Conservation (phyloP, 2,888 invertebrate genomes). For the Pristionchus mayeri region DNA sequence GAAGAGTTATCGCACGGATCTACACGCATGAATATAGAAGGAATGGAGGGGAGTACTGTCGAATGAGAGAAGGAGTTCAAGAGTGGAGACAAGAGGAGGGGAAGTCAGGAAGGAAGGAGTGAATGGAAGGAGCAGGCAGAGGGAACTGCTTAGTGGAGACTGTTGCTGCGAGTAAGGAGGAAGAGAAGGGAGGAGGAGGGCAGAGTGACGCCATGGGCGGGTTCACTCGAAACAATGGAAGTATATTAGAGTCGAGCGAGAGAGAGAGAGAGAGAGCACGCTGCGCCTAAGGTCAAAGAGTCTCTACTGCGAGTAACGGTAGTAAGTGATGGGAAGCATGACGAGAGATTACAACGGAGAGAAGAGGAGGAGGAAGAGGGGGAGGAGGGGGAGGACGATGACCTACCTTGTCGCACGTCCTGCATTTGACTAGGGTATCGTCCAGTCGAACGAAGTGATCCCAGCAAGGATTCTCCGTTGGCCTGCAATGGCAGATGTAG, state of each 20-base stretch:
- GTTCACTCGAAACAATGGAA: constrained; percentile 14
- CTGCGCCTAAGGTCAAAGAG: constrained; percentile 6
- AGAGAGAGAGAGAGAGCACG: neutral
- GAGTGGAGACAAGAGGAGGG: neutral
- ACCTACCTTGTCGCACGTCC: constrained; percentile 61
- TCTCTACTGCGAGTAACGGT: constrained; percentile 8
- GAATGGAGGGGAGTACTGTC: neutral
- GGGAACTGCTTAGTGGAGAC: neutral
- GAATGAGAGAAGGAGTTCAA: neutral
- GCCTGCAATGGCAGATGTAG: constrained; percentile 49
- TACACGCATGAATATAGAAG: neutral
- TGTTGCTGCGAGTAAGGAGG: neutral
- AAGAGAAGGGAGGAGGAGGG: neutral
- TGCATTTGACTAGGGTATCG: constrained; percentile 63
- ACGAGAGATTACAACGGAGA: constrained; percentile 4
- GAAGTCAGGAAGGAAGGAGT: neutral
- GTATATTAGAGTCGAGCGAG: constrained; percentile 1
- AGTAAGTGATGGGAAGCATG: constrained; percentile 43
- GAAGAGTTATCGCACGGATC: constrained; percentile 4
- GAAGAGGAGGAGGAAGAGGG: constrained; percentile 12
- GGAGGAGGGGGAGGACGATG: neutral
- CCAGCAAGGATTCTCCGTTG: constrained; percentile 69
- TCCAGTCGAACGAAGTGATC: constrained; percentile 63
- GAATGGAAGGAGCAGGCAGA: neutral
- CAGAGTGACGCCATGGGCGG: constrained; percentile 43